Evolutionary conservation across 2,888 invertebrate species (phyloP).

Genomic region (Amiota mariae): DNA sequence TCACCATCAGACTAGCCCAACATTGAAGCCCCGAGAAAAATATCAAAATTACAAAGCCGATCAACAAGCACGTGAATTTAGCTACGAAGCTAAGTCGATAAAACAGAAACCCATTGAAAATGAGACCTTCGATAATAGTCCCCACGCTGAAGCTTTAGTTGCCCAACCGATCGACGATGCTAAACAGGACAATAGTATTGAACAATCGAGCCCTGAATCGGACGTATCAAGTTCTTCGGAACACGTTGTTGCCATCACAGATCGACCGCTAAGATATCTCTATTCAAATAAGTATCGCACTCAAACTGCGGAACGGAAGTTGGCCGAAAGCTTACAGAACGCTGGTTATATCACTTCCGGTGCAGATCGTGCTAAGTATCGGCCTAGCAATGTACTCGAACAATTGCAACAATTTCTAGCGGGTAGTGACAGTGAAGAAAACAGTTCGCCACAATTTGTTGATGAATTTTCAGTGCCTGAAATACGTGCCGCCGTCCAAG

Average conservation of each 20-base stretch:
- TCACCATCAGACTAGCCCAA: slow-evolving; percentile 35
- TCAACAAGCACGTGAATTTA: slow-evolving; percentile 41
- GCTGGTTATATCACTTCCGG: slow-evolving; percentile 67
- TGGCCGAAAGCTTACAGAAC: slow-evolving; percentile 69
- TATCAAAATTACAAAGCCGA: slow-evolving; percentile 58
- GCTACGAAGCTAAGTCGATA: slow-evolving; percentile 30
- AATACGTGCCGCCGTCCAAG: slow-evolving; percentile 61
- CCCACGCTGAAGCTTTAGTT: slow-evolving; percentile 68
- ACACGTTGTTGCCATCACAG: slow-evolving; percentile 59
- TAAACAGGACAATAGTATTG: slow-evolving; percentile 66
- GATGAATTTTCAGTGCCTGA: slow-evolving; percentile 62
- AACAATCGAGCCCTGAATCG: slow-evolving; percentile 45
- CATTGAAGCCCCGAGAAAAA: slow-evolving; percentile 55
- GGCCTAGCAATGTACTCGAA: slow-evolving; percentile 60
- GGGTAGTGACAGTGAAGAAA: slow-evolving; percentile 63
- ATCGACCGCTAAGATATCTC: slow-evolving; percentile 63
- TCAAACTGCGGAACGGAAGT: slow-evolving; percentile 62
- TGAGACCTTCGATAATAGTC: slow-evolving; percentile 55
- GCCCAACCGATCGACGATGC: slow-evolving; percentile 48
- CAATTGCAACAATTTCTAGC: slow-evolving; percentile 64
- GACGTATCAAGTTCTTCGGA: slow-evolving; percentile 53
- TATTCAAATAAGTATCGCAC: slow-evolving; percentile 70
- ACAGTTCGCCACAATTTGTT: slow-evolving; percentile 64
- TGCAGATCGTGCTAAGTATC: slow-evolving; percentile 53
- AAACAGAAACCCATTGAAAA: slow-evolving; percentile 56